These are phyloP conservation scores for Pseudopodoces humilis DNA, from an alignment of 2,113 vertebrate species.

Conservation along the genomic window DNA sequence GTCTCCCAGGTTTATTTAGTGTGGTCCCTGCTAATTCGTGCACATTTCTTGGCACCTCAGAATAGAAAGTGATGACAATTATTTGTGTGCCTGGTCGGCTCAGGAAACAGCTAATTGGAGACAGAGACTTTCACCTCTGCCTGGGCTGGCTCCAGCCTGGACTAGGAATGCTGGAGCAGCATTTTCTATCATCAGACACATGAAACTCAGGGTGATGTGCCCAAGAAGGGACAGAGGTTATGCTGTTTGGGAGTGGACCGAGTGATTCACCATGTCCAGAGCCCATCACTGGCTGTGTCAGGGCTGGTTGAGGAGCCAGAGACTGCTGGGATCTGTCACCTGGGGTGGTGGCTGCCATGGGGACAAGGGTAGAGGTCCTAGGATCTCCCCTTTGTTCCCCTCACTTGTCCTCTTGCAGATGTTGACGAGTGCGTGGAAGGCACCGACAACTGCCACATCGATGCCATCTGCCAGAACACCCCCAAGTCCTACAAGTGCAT, in stretches of 20 bases:
- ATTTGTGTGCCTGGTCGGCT: constrained; percentile 33
- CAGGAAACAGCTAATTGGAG: constrained; percentile 50
- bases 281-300: accelerated
- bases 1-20: constrained; percentile 7
- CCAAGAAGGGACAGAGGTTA: not conserved
- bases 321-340: not conserved
- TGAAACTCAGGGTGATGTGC: not conserved
- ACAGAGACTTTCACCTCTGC: constrained; percentile 41
- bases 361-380: accelerated
- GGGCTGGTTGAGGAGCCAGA: not conserved
- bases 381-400: not conserved
- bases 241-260: not conserved
- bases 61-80: not conserved
- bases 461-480: constrained; percentile 97
- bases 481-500: constrained; percentile 95
- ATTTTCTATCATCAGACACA: not conserved
- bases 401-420: constrained; percentile 74
- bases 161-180: not conserved
- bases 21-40: not conserved
- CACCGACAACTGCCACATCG: constrained; percentile 94
- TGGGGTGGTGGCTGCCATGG: accelerated
- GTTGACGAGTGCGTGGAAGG: constrained; percentile 92
- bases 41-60: not conserved
- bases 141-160: constrained; percentile 1
- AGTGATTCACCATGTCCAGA: not conserved